Conservation (phyloP, 2,888 invertebrate genomes). For the Meloe dianella region DNA sequence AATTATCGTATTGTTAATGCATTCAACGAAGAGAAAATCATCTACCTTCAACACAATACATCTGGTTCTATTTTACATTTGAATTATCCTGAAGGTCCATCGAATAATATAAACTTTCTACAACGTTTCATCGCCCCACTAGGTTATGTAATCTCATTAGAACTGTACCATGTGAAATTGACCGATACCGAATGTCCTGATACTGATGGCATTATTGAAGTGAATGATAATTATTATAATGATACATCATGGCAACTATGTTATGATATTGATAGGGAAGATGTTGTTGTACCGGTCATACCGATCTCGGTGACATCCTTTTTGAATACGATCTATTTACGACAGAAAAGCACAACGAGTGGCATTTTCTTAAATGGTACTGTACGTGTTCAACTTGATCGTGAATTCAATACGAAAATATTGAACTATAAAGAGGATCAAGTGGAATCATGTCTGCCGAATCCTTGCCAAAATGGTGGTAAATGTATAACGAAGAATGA, state of each 20-base stretch:
- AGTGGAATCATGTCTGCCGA: slow-evolving; percentile 74
- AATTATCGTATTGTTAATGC: slow-evolving; percentile 62
- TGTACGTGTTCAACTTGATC: slow-evolving; percentile 68
- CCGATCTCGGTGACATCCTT: slow-evolving; percentile 71
- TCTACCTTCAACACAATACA: slow-evolving; percentile 59
- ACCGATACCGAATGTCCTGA: slow-evolving; percentile 54
- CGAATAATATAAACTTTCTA: slow-evolving; percentile 62
- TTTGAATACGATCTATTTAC: slow-evolving; percentile 69
- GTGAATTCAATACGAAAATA: slow-evolving; percentile 69
- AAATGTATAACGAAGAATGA: slow-evolving; percentile 68
- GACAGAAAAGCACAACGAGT: slow-evolving; percentile 60
- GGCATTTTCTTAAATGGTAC: slow-evolving; percentile 68
- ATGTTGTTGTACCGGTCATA: slow-evolving; percentile 52
- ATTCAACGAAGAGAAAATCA: slow-evolving; percentile 57
- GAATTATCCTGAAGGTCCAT: slow-evolving; percentile 66
- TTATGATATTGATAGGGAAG: slow-evolving; percentile 53
- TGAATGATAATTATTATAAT: slow-evolving; percentile 74
- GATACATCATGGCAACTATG: slow-evolving; percentile 75
- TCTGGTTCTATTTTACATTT: slow-evolving; percentile 63
- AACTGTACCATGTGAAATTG: slow-evolving; percentile 61
- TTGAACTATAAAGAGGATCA: slow-evolving; percentile 65
- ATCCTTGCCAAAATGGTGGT: slow-evolving; percentile 76
- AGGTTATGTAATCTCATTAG: slow-evolving; percentile 62
- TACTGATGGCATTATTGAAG: slow-evolving; percentile 50
- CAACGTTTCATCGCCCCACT: slow-evolving; percentile 66